Evolutionary conservation across 1,140 invertebrate species (phyloP).

Genomic region (Drosophila sp.): DNA sequence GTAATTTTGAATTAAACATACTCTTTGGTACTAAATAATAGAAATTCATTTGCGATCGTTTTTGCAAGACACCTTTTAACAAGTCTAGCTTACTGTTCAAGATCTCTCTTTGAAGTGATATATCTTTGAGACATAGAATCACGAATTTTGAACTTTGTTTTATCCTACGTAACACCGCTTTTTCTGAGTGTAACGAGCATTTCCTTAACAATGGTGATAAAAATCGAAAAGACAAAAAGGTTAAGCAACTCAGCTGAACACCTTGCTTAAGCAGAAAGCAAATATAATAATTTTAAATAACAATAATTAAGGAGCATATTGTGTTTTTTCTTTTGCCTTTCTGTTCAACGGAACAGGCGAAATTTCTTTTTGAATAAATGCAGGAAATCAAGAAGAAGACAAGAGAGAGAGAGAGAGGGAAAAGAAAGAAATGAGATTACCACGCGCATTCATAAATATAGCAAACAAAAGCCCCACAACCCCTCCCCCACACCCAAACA

Average conservation of each 20-base stretch:
- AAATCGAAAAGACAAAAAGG: conserved; percentile 23
- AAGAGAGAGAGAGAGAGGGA: neutral
- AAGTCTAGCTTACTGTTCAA: too few relatives aligned
- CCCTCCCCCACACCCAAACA: neutral
- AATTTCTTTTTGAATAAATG: conserved; percentile 8
- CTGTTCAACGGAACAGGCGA: conserved; percentile 6
- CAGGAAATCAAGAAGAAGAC: conserved; percentile 20
- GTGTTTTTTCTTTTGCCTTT: conserved; percentile 9
- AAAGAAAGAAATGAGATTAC: conserved; percentile 7
- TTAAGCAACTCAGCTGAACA: conserved; percentile 39
- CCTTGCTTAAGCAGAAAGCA: conserved; percentile 42
- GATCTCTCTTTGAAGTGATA: too few relatives aligned
- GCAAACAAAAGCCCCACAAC: conserved; percentile 8
- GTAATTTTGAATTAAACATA: too few relatives aligned
- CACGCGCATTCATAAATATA: conserved; percentile 11
- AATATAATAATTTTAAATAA: conserved; percentile 53
- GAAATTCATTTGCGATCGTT: too few relatives aligned
- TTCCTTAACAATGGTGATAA: conserved; percentile 4
- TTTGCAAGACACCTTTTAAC: too few relatives aligned
- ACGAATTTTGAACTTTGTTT: neutral
- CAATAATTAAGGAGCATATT: conserved; percentile 53
- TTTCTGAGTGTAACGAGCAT: neutral
- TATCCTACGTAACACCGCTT: neutral
- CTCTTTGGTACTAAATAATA: too few relatives aligned
- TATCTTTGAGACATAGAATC: too few relatives aligned